Conservation (phyloP, 2,113 vertebrate genomes). For the Rhizomys pruinosus region DNA sequence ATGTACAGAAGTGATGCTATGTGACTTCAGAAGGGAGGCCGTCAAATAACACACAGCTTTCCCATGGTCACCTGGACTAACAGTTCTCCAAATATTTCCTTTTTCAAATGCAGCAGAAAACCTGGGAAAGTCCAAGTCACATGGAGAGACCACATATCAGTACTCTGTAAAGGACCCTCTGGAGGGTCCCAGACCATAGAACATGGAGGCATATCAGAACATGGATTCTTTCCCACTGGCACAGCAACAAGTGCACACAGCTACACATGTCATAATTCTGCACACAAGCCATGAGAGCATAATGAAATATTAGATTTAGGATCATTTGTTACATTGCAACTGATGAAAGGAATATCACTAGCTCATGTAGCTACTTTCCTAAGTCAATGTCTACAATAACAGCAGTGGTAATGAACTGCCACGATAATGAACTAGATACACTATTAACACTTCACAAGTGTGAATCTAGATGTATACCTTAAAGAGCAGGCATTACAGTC, state of each 20-base stretch:
- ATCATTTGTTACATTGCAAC: neutral
- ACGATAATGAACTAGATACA: neutral
- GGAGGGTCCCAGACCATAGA: neutral
- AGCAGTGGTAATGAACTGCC: neutral
- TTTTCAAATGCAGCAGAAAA: slow-evolving; percentile 7
- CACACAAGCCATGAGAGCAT: neutral
- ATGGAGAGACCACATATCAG: neutral
- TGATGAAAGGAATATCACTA: neutral
- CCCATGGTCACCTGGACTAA: neutral
- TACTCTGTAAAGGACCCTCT: neutral
- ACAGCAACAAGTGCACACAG: neutral
- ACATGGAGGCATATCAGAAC: neutral
- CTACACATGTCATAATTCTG: neutral
- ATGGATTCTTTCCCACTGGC: neutral
- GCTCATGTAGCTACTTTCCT: neutral
- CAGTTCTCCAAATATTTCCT: neutral
- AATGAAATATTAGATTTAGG: neutral
- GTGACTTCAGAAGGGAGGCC: neutral
- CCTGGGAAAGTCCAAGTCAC: neutral
- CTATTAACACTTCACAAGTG: neutral
- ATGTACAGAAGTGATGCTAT: neutral
- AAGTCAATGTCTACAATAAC: neutral
- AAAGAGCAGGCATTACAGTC: neutral
- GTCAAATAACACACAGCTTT: neutral
- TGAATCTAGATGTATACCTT: neutral